Conservation (phyloP, 2,797 vertebrate species). For the Darevskia mixta region DNA sequence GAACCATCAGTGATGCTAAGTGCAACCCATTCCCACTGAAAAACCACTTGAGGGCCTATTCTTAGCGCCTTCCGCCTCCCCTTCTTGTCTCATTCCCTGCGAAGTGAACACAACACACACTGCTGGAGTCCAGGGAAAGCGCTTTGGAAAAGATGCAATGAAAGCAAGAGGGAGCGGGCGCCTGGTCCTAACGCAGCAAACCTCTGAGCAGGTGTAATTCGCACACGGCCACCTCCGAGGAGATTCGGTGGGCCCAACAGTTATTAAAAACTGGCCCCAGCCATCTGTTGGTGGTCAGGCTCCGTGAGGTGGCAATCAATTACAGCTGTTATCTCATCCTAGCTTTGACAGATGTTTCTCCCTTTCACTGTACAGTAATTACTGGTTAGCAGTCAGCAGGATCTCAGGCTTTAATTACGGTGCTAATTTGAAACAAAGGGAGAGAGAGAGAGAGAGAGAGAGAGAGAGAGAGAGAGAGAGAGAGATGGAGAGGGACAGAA, state of each 20-base stretch:
- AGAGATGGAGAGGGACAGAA: slow-evolving; percentile 17
- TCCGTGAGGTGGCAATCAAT: slow-evolving; percentile 74
- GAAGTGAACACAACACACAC: not conserved
- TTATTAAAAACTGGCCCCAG: slow-evolving; percentile 59
- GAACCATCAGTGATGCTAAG: not conserved
- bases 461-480: slow-evolving; percentile 46
- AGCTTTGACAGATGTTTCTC: slow-evolving; percentile 77
- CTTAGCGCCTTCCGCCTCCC: not conserved
- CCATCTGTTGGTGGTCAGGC: slow-evolving; percentile 78
- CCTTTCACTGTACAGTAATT: slow-evolving; percentile 77
- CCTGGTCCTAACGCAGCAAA: not conserved
- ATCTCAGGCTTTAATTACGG: slow-evolving; percentile 76
- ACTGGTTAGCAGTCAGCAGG: slow-evolving; percentile 75
- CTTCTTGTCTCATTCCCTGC: not conserved
- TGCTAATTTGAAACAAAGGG: slow-evolving; percentile 76
- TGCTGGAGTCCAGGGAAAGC: not conserved
- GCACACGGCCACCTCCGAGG: slow-evolving; percentile 31
- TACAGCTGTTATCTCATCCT: slow-evolving; percentile 79
- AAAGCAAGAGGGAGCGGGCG: slow-evolving; percentile 5
- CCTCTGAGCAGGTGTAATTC: slow-evolving; percentile 46
- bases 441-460: slow-evolving; percentile 47
- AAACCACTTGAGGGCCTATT: not conserved
- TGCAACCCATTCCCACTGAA: slow-evolving; percentile 2
- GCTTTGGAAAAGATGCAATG: not conserved
- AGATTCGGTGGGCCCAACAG: not conserved